These are phyloP conservation scores for Xiphophorus hellerii DNA, from an alignment of 2,113 vertebrate genomes.

Conservation along the genomic window DNA sequence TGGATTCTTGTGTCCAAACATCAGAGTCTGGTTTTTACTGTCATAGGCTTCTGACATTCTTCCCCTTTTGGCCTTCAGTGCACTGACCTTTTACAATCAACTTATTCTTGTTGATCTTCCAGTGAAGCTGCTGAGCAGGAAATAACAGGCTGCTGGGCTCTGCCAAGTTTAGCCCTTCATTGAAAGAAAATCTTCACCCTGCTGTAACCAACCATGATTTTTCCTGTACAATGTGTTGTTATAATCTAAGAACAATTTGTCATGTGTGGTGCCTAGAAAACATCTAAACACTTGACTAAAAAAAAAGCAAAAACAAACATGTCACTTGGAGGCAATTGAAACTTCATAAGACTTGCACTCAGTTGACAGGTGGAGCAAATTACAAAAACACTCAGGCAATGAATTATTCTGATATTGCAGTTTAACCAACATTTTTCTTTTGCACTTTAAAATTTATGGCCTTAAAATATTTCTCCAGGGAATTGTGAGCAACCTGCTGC, in stretches of 20 bases:
- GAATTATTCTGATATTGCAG: not conserved
- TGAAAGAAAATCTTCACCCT: conserved; percentile 25
- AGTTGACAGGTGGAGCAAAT: not conserved
- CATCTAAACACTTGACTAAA: not conserved
- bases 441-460: not conserved
- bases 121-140: conserved; percentile 43
- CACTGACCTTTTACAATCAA: conserved; percentile 58
- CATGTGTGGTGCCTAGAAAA: not conserved
- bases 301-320: not conserved
- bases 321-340: too few species aligned
- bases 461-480: not conserved
- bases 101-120: conserved; percentile 43
- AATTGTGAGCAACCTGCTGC: not conserved
- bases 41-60: conserved; percentile 25
- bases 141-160: conserved; percentile 26
- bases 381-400: not conserved
- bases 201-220: conserved; percentile 11
- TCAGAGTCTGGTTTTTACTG: conserved; percentile 40
- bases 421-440: not conserved
- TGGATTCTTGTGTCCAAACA: conserved; percentile 33
- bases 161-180: conserved; percentile 11
- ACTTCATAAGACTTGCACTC: not conserved
- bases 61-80: conserved; percentile 35
- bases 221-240: not conserved
- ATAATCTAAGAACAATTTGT: not conserved